These are phyloP conservation scores for Tautogolabrus adspersus DNA, from an alignment of 2,113 vertebrate species.

Conservation along the genomic window DNA sequence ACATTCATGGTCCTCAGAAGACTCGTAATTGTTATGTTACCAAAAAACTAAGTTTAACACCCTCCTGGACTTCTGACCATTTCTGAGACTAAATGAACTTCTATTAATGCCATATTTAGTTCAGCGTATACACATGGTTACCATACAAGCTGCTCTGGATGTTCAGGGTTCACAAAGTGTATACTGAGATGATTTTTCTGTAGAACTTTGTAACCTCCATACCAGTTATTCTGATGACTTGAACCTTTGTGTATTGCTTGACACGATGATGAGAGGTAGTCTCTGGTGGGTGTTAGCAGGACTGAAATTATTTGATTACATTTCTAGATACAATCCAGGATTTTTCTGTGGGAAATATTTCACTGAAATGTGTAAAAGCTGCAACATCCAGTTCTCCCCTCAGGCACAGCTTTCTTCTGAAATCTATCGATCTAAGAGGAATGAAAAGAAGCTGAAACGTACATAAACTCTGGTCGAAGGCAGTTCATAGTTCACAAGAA, in stretches of 20 bases:
- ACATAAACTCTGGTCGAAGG: not conserved
- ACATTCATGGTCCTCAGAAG: too few relatives aligned
- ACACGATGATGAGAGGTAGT: not conserved
- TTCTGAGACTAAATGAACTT: too few relatives aligned
- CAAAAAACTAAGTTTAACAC: too few relatives aligned
- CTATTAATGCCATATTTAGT: too few relatives aligned
- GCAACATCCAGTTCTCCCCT: not conserved
- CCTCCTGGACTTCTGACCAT: too few relatives aligned
- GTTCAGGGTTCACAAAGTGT: not conserved
- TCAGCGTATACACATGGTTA: too few relatives aligned
- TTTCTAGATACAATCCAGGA: not conserved
- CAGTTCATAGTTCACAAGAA: not conserved
- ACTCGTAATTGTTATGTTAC: too few relatives aligned
- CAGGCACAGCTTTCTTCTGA: not conserved
- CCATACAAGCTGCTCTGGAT: not conserved
- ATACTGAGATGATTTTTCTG: not conserved
- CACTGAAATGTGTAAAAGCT: not conserved
- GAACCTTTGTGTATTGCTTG: not conserved
- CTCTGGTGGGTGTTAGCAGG: not conserved
- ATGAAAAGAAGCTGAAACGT: slow-evolving; percentile 27
- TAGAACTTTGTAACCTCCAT: too few relatives aligned
- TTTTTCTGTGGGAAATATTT: not conserved
- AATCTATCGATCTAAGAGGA: not conserved
- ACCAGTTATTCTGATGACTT: not conserved
- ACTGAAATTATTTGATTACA: not conserved